Base-by-base conservation (phyloP, 2,888 invertebrate genomes). In the Girardia tigrina region DNA sequence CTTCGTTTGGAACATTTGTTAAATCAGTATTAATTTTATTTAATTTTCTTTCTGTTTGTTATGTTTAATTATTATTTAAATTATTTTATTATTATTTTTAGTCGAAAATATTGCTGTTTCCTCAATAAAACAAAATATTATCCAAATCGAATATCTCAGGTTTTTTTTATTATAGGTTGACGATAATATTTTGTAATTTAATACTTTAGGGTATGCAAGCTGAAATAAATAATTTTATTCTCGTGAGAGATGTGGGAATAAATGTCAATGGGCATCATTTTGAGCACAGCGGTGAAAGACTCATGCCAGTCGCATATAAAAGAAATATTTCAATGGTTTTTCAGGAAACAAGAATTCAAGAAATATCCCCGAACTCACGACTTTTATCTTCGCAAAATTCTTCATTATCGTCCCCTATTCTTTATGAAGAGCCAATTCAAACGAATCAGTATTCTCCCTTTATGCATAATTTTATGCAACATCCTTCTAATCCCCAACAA, bases 231-330 rank as follows among this genome's bases (percentile, higher is more conserved):
- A 56, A 56, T n/a, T 56, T 56, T 56, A 56, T 56, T 56, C n/a
- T 56, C 4, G 56, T 56, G 23, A n/a, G 56, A 56, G 56, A 56
- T 56, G 56, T 56, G 6, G 56, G 56, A 56, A 56, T 56, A 12
- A 56, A 56, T 56, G 56, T 56, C n/a, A 56, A 56, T 56, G 56
- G 56, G n/a, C n/a, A 56, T 16, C 23, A 56, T 56, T 56, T 56
- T 56, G 56, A 56, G 56, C 56, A 56, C 23, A 23, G 56, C 4
- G 56, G 56, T 4, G 56, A 56, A 6, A 56, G 56, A 56, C 23
- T 56, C 6, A 56, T 56, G 56, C 56, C 56, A n/a, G 56, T 56
- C 2, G 56, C 56, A n/a, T 56, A 56, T 23, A 56, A 56, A n/a
- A 56, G 56, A 56, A 56, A 56, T 56, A 23, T 56, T 4, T 56